Conservation (phyloP, 1,140 invertebrate species). For the Lucilia sericata region DNA sequence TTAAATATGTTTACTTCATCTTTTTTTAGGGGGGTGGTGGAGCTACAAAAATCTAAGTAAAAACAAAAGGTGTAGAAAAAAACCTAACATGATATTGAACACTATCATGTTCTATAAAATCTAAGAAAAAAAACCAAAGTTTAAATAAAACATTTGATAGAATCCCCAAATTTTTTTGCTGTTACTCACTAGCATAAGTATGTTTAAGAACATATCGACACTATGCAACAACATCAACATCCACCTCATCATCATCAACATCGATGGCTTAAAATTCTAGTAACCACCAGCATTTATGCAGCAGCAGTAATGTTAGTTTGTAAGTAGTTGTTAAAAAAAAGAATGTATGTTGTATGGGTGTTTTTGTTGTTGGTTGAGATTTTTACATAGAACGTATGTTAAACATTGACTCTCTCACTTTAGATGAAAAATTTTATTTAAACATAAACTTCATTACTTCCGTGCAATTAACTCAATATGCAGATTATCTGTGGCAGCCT, state of each 20-base stretch:
- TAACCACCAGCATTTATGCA: not conserved
- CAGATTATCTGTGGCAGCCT: conserved; percentile 27
- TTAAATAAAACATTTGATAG: conserved; percentile 16
- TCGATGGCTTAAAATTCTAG: not conserved
- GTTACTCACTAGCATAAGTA: not conserved
- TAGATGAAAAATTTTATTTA: not conserved
- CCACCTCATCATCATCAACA: not conserved
- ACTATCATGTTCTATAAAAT: conserved; percentile 27
- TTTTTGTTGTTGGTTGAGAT: not conserved
- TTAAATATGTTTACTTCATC: not conserved
- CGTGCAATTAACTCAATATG: conserved; percentile 42
- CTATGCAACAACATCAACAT: not conserved
- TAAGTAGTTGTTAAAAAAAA: no score
- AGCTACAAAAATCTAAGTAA: not conserved
- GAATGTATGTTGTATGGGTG: not conserved
- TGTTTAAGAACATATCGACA: not conserved
- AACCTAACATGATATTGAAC: not conserved
- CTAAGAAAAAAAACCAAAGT: not conserved
- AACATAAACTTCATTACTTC: conserved; percentile 38
- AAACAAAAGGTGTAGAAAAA: not conserved
- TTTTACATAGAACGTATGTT: not conserved
- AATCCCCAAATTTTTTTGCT: not conserved
- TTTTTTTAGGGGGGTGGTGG: not conserved
- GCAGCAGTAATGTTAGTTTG: not conserved
- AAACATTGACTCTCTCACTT: conserved; percentile 16